Evolutionary conservation across 2,888 invertebrate genomes (phyloP), one percentile per base, ranked within the genome.

Genomic region (Lasiommata megera): DNA sequence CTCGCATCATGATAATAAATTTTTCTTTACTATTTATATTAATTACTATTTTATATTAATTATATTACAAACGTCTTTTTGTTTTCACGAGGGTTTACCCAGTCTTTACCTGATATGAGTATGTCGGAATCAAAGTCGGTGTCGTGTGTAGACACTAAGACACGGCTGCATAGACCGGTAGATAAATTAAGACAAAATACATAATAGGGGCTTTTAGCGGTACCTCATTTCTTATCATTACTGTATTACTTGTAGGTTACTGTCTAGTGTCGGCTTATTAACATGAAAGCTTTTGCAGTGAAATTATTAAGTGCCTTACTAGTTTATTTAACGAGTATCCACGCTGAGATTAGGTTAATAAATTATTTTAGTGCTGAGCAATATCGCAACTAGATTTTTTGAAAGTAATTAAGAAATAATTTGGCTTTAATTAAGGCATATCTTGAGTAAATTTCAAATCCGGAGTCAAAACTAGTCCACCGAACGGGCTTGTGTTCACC

Each of bases 141-240:
- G 3, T 29, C 31, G 46, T 46, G 31, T 46, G 46, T 44, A 28
- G 14, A 12, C 3, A 31, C 46, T 9, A 1, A n/a, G 64, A 54
- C 46, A 54, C 58, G 47, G 54, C 53, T 44, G 53, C 56, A 50
- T 36, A 56, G 58, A 62, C 58, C 56, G 60, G 63, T 58, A 65
- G 67, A 69, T 70, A 69, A 70, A 69, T 70, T 70, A 67, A 67
- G 70, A 70, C 68, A 65, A 69, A 68, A 68, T 67, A 67, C 70
- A 67, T 70, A 69, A 68, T 67, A 67, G 67, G 60, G 55, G 66
- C 66, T 69, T 66, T 68, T 66, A 68, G 67, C 66, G 60, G 64
- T 68, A 64, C 63, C 65, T 66, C 64, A 65, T 62, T 65, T 61
- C 65, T 65, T 65, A 65, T 65, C 65, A 58, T 63, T 63, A 63